Evolutionary conservation across 2,888 invertebrate genomes (phyloP), one percentile per base, ranked within the genome.

Genomic region (Drosophila heteroneura): DNA sequence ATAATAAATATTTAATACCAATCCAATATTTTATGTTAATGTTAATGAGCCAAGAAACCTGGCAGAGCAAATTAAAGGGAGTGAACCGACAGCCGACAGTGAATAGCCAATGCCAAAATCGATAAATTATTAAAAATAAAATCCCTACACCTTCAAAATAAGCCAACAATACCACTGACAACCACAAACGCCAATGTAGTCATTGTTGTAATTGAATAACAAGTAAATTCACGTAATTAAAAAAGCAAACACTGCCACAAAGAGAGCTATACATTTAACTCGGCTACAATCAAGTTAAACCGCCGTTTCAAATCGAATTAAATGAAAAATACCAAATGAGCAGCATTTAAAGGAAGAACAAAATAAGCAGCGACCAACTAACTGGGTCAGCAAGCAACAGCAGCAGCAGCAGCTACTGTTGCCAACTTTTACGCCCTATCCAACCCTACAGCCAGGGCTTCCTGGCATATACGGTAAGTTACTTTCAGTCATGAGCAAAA

Each of bases 381-480:
- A 80, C 80, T 80, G 82, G 80, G 80, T 80, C 80, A 80, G 53
- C 65, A 74, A 78, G 61, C 66, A 63, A 32, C 61, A 62, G 26
- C 53, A 49, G n/a, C 66, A 47, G 59, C 72, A 62, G 35, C 64
- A 70, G 65, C 56, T 61, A 58, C 60, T 70, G 69, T 77, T 77
- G 79, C 81, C 82, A 81, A 79, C 57, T 72, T 66, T 76, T 60
- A 47, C 22, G 63, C 39, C 32, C 53, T 32, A 22, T n/a, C 39
- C 64, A 37, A 60, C 39, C 26, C 37, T 26, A 19, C 52, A 51
- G 54, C 57, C 54, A 54, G 77, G 62, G 7, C 62, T 39, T 60
- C 56, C 81, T 81, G 72, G 59, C 68, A 59, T 57, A 72, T 44
- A 72, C 68, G 81, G 79, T 81, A 81, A 81, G 79, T 81, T 61